Percentiles rank a stretch among this genome's conserved stretches.
Evolutionary conservation across 2,797 vertebrate species (phyloP).

Genomic region (Pogoniulus pusillus): DNA sequence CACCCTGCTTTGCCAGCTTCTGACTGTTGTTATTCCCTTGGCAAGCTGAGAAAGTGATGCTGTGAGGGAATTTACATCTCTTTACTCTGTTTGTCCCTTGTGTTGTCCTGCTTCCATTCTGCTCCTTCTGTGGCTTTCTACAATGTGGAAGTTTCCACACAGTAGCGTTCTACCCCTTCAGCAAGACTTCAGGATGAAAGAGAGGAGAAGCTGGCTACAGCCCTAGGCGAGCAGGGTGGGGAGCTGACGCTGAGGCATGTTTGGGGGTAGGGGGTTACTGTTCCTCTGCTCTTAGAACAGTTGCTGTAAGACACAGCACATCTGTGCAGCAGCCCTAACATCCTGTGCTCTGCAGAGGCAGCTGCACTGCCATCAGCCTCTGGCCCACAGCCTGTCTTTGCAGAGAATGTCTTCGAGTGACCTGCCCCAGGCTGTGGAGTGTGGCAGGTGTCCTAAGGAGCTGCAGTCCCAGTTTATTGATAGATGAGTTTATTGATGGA

Average conservation of each 20-base stretch:
- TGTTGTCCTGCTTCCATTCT: neutral
- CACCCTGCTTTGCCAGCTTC: neutral
- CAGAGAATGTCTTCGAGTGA: neutral
- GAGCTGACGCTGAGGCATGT: neutral
- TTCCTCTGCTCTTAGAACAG: neutral
- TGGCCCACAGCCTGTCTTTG: neutral
- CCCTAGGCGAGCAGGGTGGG: neutral
- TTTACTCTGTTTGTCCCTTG: neutral
- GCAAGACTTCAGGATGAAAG: neutral
- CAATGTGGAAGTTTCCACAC: neutral
- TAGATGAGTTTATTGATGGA: neutral
- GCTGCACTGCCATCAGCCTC: neutral
- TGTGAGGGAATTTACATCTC: neutral
- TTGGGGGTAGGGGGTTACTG: neutral
- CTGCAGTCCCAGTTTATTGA: neutral
- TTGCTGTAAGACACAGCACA: neutral
- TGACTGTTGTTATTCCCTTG: neutral
- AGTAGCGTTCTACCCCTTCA: neutral
- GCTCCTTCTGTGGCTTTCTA: neutral
- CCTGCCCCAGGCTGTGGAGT: neutral
- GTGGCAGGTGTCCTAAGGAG: rapidly evolving
- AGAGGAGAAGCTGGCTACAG: neutral
- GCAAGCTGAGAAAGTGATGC: neutral
- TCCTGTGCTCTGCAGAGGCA: neutral
- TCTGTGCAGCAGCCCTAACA: neutral